Evolutionary conservation across 2,113 vertebrate genomes (phyloP).

Genomic region (Cricetomys ansorgei): DNA sequence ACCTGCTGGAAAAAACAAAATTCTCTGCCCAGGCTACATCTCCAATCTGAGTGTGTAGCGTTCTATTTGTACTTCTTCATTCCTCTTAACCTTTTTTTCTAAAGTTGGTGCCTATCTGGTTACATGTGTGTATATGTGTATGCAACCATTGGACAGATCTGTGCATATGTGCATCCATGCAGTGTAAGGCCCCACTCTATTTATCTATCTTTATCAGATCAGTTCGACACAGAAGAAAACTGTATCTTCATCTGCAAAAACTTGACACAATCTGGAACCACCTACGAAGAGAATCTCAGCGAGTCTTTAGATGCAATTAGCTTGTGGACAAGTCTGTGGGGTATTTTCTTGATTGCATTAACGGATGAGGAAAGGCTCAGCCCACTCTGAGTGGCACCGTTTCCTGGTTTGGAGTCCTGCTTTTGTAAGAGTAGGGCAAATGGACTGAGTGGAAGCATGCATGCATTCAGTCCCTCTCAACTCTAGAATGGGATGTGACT

Average conservation of each 20-base stretch:
- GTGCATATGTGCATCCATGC: rapidly evolving
- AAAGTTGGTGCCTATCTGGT: not conserved
- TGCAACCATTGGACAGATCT: not conserved
- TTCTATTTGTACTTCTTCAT: not conserved
- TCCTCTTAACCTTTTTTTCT: not conserved
- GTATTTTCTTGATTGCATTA: not conserved
- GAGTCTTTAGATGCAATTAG: not conserved
- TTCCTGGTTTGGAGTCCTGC: too few relatives aligned
- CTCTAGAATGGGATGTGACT: not conserved
- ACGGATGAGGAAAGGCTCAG: not conserved
- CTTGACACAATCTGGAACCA: not conserved
- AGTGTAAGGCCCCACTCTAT: not conserved
- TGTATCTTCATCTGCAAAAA: not conserved
- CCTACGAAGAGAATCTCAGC: not conserved
- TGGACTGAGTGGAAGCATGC: not conserved
- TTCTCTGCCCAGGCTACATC: not conserved
- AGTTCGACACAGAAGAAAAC: not conserved
- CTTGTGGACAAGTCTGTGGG: not conserved
- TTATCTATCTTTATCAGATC: not conserved
- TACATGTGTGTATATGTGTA: not conserved
- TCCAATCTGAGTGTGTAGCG: not conserved
- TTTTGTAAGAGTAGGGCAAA: not conserved
- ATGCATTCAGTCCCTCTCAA: not conserved
- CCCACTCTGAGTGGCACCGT: not conserved
- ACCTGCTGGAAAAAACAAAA: not conserved